Conservation (phyloP, 2,797 vertebrate genomes). For the Oryzias dopingdopingensis region DNA sequence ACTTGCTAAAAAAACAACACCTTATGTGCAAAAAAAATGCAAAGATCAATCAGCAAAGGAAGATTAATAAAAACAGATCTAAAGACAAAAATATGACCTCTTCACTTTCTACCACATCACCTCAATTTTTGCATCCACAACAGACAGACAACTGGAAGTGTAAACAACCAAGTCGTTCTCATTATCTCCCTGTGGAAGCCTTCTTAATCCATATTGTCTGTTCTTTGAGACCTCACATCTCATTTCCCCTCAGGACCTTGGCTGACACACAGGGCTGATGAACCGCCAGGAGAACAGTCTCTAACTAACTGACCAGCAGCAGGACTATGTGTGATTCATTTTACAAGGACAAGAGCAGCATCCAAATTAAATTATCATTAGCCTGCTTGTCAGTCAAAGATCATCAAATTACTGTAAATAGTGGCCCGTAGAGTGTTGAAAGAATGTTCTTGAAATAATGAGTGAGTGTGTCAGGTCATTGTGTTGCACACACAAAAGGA, state of each 20-base stretch:
- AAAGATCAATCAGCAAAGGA: too few relatives aligned
- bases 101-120: not conserved
- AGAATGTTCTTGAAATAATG: constrained; percentile 10
- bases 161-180: constrained; percentile 44
- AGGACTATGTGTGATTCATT: constrained; percentile 5
- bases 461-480: constrained; percentile 4
- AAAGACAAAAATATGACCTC: too few relatives aligned
- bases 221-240: constrained; percentile 59
- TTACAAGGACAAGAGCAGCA: constrained; percentile 7
- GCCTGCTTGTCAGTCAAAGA: constrained; percentile 18
- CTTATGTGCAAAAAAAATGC: too few relatives aligned
- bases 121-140: not conserved
- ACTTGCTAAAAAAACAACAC: too few relatives aligned
- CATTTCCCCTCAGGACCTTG: constrained; percentile 69
- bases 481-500: constrained; percentile 3
- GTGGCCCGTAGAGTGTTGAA: constrained; percentile 9
- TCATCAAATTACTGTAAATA: constrained; percentile 27
- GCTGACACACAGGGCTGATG: constrained; percentile 46
- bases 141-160: constrained; percentile 14
- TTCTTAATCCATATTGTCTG: constrained; percentile 60
- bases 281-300: constrained; percentile 32
- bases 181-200: constrained; percentile 69
- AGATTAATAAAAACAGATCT: too few relatives aligned
- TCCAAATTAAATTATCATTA: constrained; percentile 29
- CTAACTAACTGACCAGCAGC: constrained; percentile 21